Percentiles rank a stretch among this genome's conserved stretches.
phyloP scores from a whole-genome alignment of 2,113 vertebrate species.

The Nyctibius bracteatus region DNA sequence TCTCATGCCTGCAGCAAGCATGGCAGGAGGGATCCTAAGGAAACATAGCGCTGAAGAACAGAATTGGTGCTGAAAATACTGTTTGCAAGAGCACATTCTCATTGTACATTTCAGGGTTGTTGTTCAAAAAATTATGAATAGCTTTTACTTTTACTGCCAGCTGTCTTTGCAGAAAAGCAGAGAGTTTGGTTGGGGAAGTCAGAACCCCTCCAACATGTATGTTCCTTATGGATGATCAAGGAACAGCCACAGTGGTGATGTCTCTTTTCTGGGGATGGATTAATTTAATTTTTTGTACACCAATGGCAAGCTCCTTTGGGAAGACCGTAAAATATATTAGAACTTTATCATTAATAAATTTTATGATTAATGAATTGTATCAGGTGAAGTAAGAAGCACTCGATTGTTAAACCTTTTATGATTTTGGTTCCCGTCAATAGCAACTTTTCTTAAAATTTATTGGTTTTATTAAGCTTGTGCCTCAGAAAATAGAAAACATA shows the following conservation, averaged over 20 bases:
- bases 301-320: neutral
- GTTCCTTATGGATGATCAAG: neutral
- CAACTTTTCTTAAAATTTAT: neutral
- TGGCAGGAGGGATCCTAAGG: neutral
- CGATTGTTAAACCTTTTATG: neutral
- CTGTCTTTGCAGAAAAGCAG: neutral
- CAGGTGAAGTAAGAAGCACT: neutral
- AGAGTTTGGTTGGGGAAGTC: neutral
- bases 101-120: neutral
- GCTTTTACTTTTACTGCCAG: neutral
- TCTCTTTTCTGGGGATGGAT: neutral
- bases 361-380: neutral
- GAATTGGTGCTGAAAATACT: neutral
- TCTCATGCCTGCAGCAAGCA: neutral
- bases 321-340: neutral
- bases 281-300: neutral
- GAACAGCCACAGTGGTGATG: neutral
- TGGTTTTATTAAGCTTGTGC: neutral
- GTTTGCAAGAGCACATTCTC: neutral
- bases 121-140: neutral
- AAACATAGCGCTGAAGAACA: neutral
- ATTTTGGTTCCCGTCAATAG: neutral
- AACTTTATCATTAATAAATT: neutral
- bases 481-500: neutral
- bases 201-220: neutral